A percentile compares a stretch with the other conserved stretches of the same genome.
Evolutionary conservation across 2,888 invertebrate species (phyloP).

Genomic region (Osedax frankpressi): DNA sequence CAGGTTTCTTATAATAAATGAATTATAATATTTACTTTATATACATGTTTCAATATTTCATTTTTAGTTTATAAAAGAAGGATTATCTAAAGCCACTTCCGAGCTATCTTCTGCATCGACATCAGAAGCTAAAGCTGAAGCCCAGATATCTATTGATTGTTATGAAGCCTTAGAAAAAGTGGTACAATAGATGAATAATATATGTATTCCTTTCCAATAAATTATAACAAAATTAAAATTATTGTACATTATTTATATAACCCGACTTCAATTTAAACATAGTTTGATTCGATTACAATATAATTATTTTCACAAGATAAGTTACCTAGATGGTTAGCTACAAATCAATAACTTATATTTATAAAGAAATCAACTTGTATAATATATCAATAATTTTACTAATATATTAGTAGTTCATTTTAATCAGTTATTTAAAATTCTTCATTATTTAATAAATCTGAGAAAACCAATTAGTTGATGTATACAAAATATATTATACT

Average conservation of each 20-base stretch:
- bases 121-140: conserved; percentile 76
- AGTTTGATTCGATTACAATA: no score
- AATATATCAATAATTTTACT: no score
- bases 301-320: no score
- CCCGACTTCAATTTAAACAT: no score
- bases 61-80: conserved; percentile 48
- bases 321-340: no score
- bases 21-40: background rate
- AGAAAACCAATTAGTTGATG: no score
- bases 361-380: no score
- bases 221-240: background rate
- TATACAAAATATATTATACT: no score
- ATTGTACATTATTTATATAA: background rate
- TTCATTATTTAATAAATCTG: no score
- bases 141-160: conserved; percentile 81
- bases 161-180: conserved; percentile 80
- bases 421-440: no score
- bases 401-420: no score
- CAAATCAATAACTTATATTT: no score
- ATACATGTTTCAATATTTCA: background rate
- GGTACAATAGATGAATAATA: background rate
- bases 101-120: conserved; percentile 65
- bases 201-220: background rate
- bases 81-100: conserved; percentile 69
- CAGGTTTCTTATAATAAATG: conserved; percentile 35